Conservation (phyloP, 2,888 invertebrate species). For the Tipula vernalis region DNA sequence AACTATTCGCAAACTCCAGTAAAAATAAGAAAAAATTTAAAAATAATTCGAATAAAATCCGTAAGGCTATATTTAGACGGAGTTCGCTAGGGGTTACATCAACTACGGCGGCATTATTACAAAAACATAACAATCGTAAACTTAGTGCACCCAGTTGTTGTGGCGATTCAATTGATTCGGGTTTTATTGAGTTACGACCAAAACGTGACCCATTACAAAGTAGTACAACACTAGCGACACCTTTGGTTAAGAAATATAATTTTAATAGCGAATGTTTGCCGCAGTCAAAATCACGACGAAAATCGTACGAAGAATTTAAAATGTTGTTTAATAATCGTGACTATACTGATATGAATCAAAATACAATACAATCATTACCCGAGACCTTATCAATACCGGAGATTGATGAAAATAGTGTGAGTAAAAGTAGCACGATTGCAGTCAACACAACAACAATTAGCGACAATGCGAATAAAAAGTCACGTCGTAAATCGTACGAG, state of each 20-base stretch:
- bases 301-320: conserved; percentile 37
- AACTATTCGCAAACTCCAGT: not conserved
- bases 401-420: not conserved
- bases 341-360: not conserved
- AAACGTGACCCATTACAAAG: conserved; percentile 12
- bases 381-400: not conserved
- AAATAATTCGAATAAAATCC: not conserved
- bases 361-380: not conserved
- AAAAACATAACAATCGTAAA: conserved; percentile 26
- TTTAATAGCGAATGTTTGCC: conserved; percentile 30
- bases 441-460: not conserved
- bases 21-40: not conserved
- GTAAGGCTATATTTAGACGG: not conserved
- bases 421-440: not conserved
- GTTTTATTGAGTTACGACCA: conserved; percentile 35
- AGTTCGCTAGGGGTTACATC: not conserved
- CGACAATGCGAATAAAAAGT: conserved; percentile 25
- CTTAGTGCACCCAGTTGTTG: conserved; percentile 37
- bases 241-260: not conserved
- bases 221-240: not conserved
- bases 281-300: conserved; percentile 34
- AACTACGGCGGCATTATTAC: not conserved
- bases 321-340: conserved; percentile 26
- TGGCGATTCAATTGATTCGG: conserved; percentile 36
- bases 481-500: conserved; percentile 35